phyloP scores from a whole-genome alignment of 2,888 invertebrate species.

The Rhorus exstirpatorius region DNA sequence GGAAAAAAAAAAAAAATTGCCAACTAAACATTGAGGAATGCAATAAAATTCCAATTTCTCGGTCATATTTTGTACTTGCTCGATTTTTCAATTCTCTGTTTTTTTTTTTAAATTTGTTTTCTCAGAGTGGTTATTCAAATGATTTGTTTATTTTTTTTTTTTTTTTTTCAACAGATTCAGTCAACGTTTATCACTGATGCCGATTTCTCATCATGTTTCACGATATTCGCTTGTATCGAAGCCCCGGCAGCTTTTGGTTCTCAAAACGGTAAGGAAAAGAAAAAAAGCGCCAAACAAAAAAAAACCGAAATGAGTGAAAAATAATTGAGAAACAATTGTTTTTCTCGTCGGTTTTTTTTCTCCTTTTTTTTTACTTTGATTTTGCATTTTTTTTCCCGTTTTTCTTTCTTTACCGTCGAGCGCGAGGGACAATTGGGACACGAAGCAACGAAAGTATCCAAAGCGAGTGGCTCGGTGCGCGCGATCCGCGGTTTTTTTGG shows the following conservation, averaged over 20 bases:
- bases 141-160: too few relatives aligned
- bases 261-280: constrained; percentile 52
- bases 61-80: background rate
- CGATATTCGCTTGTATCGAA: constrained; percentile 51
- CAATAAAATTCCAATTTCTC: too few relatives aligned
- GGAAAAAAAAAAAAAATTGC: constrained; percentile 3
- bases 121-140: constrained; percentile 8
- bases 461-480: constrained; percentile 85
- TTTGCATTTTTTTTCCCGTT: constrained; percentile 7
- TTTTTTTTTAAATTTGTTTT: background rate
- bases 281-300: background rate
- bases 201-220: constrained; percentile 60
- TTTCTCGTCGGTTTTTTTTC: background rate
- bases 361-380: constrained; percentile 21
- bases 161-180: constrained; percentile 21
- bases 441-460: constrained; percentile 44
- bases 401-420: constrained; percentile 56
- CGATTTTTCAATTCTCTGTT: background rate
- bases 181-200: constrained; percentile 58
- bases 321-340: constrained; percentile 10
- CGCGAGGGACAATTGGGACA: constrained; percentile 39
- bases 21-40: too few relatives aligned
- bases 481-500: constrained; percentile 60
- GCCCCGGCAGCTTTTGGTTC: constrained; percentile 66
- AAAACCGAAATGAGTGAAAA: background rate